These are phyloP conservation scores for Bambusicola thoracicus DNA, from an alignment of 2,113 vertebrate genomes.

Conservation along the genomic window DNA sequence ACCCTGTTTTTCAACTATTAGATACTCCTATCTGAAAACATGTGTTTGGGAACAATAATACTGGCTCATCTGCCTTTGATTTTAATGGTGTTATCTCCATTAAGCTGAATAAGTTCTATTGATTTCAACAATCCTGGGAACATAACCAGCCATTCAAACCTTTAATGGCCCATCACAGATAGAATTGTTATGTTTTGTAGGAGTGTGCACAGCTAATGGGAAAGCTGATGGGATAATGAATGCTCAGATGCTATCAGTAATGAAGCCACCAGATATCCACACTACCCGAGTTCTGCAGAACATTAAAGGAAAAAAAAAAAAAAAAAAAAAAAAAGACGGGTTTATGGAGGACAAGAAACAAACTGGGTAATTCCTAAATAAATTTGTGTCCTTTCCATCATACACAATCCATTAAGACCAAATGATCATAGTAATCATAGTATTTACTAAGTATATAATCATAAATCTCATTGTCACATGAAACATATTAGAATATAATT, in stretches of 20 bases:
- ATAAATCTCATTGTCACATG: not conserved
- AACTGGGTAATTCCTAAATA: not conserved
- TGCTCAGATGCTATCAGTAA: not conserved
- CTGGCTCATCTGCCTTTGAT: not conserved
- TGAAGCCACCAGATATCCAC: not conserved
- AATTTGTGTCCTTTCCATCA: not conserved
- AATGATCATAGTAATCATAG: not conserved
- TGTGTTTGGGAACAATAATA: not conserved
- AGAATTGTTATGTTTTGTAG: not conserved
- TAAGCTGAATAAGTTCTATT: not conserved
- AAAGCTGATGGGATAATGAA: slow-evolving; percentile 10
- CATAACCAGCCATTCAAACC: slow-evolving; percentile 16
- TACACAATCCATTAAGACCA: not conserved
- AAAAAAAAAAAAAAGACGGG: not conserved
- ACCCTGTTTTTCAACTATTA: not conserved
- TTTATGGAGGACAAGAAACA: not conserved
- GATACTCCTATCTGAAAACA: not conserved
- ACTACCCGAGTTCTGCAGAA: not conserved
- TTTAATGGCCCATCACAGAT: not conserved
- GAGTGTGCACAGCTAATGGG: not conserved
- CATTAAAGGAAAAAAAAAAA: not conserved
- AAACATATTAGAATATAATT: not conserved
- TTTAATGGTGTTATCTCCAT: not conserved
- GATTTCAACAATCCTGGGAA: slow-evolving; percentile 12
- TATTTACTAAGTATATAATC: not conserved